Evolutionary conservation across 2,113 vertebrate genomes (phyloP), one percentile per base, ranked within the genome.

Genomic region (Datnioides undecimradiatus): DNA sequence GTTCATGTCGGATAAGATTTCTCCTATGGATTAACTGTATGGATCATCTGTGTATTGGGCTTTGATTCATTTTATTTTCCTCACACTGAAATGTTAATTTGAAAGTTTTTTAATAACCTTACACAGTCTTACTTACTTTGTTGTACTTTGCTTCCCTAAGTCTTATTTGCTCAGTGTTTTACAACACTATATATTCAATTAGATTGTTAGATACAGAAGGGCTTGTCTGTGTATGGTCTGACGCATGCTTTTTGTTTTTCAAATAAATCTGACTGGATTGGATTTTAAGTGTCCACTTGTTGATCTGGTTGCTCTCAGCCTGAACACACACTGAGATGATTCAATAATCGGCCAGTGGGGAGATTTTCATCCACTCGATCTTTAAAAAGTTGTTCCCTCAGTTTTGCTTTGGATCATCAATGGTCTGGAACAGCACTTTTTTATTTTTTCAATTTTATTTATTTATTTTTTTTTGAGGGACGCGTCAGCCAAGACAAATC

Each of bases 191-290:
- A 52, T 52, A 52, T 52, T 52, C 7, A 6, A 52, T 52, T 52
- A 52, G 6, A 14, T 52, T 52, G 41, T 70, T 34, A 46, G 11
- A 66, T 27, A 36, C 8, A 9, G 33, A 1, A 19, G 1, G 27
- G 19, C 16, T 31, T 8, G 40, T 36, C 9, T 34, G 70, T 51
- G 6, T 19, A n/a, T 54, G 11, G 19, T 19, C 21, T 10, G 27
- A 68, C 16, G n/a, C 46, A 57, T n/a, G 19, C 12, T 63, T 57
- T 57, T 75, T 75, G 66, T 82, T 86, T 76, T 41, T 63, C 40
- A 82, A 86, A 81, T 51, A 79, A 76, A 73, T 63, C 43, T 14
- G 17, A 57, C 49, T 21, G 76, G 19, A 85, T 78, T 77, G 25
- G 40, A 73, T 82, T 84, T 70, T 58, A 63, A 76, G 55, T 78